Conservation (phyloP, 2,888 invertebrate genomes). For the Yponomeuta malinellus region DNA sequence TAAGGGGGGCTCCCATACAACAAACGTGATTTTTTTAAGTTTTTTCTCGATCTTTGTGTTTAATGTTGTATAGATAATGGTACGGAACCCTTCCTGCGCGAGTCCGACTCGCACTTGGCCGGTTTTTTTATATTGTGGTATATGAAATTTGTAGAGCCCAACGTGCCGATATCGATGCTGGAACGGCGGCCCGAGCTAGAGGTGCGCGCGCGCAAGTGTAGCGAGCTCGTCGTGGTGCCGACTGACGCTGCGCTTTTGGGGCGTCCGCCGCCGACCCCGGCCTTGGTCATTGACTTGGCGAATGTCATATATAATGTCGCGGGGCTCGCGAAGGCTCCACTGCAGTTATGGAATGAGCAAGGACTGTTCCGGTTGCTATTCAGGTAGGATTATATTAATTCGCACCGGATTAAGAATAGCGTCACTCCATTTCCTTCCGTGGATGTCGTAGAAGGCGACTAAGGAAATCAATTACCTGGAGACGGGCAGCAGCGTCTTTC, state of each 20-base stretch:
- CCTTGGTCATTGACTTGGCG: slow-evolving; percentile 43
- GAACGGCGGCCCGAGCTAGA: slow-evolving; percentile 56
- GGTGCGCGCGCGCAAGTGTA: slow-evolving; percentile 54
- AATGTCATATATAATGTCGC: slow-evolving; percentile 50
- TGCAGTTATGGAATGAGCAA: slow-evolving; percentile 54
- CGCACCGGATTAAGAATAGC: no score
- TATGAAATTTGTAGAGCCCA: slow-evolving; percentile 42
- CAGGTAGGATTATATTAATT: slow-evolving; percentile 37
- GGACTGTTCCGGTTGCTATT: slow-evolving; percentile 59
- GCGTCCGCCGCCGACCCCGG: slow-evolving; percentile 46
- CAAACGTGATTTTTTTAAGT: no score
- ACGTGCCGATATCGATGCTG: slow-evolving; percentile 49
- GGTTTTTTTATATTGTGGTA: neutral
- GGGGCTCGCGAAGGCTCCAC: slow-evolving; percentile 43
- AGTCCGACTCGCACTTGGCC: no score
- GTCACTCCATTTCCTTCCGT: no score
- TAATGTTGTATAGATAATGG: no score
- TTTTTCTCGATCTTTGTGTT: no score
- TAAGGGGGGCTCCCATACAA: no score
- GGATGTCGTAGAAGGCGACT: no score
- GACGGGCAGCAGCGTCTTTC: no score
- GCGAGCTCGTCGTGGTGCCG: slow-evolving; percentile 40
- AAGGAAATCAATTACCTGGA: no score
- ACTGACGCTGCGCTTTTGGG: slow-evolving; percentile 19
- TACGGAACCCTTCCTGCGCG: no score